Evolutionary conservation across 2,888 invertebrate genomes (phyloP).

Genomic region (Andrena minutula): DNA sequence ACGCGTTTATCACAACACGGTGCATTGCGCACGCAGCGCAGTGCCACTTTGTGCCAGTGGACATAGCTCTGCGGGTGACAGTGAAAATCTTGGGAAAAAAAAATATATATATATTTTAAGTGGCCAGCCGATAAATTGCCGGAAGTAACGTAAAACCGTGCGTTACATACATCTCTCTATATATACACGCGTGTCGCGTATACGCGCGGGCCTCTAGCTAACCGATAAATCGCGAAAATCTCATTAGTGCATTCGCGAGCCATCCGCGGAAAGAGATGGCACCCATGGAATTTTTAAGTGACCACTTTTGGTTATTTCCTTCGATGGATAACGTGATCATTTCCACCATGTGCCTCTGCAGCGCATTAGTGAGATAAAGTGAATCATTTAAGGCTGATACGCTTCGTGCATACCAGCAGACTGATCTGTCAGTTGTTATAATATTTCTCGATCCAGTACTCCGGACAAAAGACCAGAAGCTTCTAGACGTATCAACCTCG

Average conservation of each 20-base stretch:
- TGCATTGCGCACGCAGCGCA: conserved; percentile 52
- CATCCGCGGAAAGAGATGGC: conserved; percentile 43
- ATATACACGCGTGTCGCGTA: conserved; percentile 50
- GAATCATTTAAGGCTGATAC: conserved; percentile 42
- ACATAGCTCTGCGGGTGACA: conserved; percentile 72
- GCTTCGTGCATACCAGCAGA: conserved; percentile 38
- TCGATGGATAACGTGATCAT: conserved; percentile 13
- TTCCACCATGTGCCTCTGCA: conserved; percentile 36
- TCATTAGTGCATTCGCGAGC: conserved; percentile 48
- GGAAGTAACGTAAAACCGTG: conserved; percentile 85
- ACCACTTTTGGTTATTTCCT: conserved; percentile 10
- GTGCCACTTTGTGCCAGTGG: conserved; percentile 69
- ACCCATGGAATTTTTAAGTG: conserved; percentile 37
- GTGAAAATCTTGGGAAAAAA: conserved; percentile 64
- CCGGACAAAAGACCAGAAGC: not conserved
- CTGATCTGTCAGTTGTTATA: conserved; percentile 31
- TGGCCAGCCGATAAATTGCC: conserved; percentile 80
- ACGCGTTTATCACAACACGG: conserved; percentile 43
- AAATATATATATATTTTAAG: conserved; percentile 73
- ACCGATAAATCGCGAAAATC: conserved; percentile 74
- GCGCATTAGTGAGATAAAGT: conserved; percentile 40
- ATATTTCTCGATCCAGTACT: conserved; percentile 11
- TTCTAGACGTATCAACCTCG: not conserved
- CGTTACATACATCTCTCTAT: conserved; percentile 63
- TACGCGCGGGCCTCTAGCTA: conserved; percentile 75